phyloP scores from a whole-genome alignment of 2,888 invertebrate species.

The Fragum whitleyi region DNA sequence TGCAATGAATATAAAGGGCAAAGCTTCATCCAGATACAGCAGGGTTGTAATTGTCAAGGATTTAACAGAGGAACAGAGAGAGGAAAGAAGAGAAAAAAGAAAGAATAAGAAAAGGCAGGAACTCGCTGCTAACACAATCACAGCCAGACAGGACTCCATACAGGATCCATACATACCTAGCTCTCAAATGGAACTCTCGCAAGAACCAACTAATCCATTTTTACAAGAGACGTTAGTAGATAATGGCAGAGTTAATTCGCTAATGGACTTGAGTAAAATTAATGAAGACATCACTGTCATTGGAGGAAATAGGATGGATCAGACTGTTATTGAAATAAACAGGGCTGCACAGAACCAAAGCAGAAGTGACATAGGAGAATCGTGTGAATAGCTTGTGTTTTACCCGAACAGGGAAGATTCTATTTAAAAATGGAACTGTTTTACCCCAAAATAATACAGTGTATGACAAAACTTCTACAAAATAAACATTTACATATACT shows the following conservation, averaged over 20 bases:
- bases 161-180: neutral
- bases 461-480: neutral
- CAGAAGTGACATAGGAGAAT: too few relatives aligned
- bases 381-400: neutral
- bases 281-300: neutral
- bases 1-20: neutral
- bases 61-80: too few relatives aligned
- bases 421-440: neutral
- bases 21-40: neutral
- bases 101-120: neutral
- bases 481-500: conserved; percentile 1
- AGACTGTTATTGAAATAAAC: neutral
- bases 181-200: neutral
- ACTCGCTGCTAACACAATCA: neutral
- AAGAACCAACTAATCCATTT: neutral
- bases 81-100: neutral
- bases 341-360: too few relatives aligned
- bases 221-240: neutral
- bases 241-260: neutral
- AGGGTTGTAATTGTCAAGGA: neutral
- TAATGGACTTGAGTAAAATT: neutral
- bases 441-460: neutral
- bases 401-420: neutral
- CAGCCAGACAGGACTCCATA: neutral
- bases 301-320: neutral